phyloP scores from a whole-genome alignment of 2,113 vertebrate species.

The Dissostichus mawsoni region DNA sequence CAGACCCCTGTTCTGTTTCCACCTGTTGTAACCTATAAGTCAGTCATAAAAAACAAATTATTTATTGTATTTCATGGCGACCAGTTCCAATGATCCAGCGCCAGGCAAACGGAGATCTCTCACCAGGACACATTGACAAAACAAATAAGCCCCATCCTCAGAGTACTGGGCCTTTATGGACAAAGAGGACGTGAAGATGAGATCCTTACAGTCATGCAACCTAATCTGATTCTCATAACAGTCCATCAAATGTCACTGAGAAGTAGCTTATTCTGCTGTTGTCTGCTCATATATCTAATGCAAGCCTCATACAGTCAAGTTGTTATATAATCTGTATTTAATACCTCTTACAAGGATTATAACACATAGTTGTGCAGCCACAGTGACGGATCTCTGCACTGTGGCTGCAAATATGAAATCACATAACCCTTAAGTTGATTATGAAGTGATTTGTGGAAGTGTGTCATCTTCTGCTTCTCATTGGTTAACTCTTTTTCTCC shows the following conservation, averaged over 20 bases:
- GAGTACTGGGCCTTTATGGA: too few relatives aligned
- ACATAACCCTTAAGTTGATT: conserved; percentile 44
- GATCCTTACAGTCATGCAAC: background rate
- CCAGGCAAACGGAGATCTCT: too few relatives aligned
- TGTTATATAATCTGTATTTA: conserved; percentile 26
- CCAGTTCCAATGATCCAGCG: too few relatives aligned
- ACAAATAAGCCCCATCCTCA: too few relatives aligned
- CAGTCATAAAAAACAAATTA: conserved; percentile 55
- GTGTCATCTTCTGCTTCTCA: conserved; percentile 52
- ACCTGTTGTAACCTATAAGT: conserved; percentile 16
- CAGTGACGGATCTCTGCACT: background rate
- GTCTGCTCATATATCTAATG: background rate
- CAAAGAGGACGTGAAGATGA: conserved; percentile 9
- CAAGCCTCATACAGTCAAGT: background rate
- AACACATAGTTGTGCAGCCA: background rate
- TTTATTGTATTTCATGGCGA: background rate
- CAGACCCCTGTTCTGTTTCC: conserved; percentile 21
- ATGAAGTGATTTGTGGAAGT: conserved; percentile 51
- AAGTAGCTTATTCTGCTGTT: background rate
- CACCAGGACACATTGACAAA: too few relatives aligned
- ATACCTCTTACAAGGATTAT: conserved; percentile 4
- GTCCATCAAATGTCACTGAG: conserved; percentile 13
- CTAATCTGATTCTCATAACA: conserved; percentile 20
- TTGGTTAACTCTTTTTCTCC: conserved; percentile 38
- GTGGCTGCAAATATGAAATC: conserved; percentile 28